Conservation (phyloP, 2,888 invertebrate species). For the Anthrax anthrax region DNA sequence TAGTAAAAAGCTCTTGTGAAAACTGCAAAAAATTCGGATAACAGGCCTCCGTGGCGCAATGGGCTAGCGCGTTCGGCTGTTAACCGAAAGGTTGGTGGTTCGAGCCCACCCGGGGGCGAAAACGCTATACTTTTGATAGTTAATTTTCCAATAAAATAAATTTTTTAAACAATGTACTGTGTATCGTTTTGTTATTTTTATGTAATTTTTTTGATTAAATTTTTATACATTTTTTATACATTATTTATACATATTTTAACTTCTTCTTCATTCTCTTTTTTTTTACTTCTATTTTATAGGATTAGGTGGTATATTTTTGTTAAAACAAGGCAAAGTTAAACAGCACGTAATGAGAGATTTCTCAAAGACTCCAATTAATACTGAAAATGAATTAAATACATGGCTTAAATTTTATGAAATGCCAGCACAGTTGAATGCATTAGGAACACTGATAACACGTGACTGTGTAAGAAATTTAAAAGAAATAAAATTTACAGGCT, state of each 20-base stretch:
- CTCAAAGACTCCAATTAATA: constrained; percentile 53
- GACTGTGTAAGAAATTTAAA: constrained; percentile 49
- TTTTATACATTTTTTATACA: too few relatives aligned
- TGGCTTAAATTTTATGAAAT: constrained; percentile 91
- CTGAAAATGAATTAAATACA: constrained; percentile 57
- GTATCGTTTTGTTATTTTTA: too few relatives aligned
- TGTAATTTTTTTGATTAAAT: neutral
- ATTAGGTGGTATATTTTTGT: constrained; percentile 76
- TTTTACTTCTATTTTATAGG: constrained; percentile 38
- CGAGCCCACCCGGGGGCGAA: constrained; percentile 9
- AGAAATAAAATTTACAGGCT: too few relatives aligned
- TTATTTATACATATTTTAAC: too few relatives aligned
- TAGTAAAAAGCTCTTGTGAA: neutral
- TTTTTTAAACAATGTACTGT: too few relatives aligned
- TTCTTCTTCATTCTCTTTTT: neutral
- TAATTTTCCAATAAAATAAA: too few relatives aligned
- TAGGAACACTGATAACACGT: constrained; percentile 74
- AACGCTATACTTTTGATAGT: neutral
- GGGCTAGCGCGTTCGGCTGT: constrained; percentile 8
- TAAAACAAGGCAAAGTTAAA: constrained; percentile 68
- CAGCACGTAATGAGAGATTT: constrained; percentile 97
- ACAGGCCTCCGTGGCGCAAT: constrained; percentile 3
- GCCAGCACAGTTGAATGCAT: constrained; percentile 73
- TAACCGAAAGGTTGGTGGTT: constrained; percentile 9
- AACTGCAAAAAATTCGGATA: too few relatives aligned